These are phyloP conservation scores for Oryzaephilus surinamensis DNA, from an alignment of 1,140 invertebrate genomes.

Conservation along the genomic window DNA sequence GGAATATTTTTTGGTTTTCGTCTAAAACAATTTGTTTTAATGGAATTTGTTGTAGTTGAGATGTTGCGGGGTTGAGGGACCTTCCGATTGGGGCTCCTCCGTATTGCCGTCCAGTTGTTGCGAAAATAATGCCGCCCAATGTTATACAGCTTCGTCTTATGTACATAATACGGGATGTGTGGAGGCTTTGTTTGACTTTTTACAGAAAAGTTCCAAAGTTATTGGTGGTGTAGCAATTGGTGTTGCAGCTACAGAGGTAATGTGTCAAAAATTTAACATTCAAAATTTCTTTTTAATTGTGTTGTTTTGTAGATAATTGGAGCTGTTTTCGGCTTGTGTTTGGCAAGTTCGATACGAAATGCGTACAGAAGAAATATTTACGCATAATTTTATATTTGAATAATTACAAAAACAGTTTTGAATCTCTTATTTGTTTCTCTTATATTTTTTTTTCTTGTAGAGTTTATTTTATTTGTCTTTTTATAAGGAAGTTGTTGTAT, in stretches of 20 bases:
- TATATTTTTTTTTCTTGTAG: too few species aligned
- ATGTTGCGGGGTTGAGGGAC: conserved; percentile 51
- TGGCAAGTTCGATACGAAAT: conserved; percentile 31
- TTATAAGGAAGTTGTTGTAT: too few species aligned
- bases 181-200: conserved; percentile 31
- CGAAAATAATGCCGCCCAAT: neutral
- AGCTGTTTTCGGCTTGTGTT: conserved; percentile 31
- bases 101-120: conserved; percentile 21
- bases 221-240: conserved; percentile 54
- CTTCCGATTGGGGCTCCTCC: conserved; percentile 36
- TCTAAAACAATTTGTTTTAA: neutral
- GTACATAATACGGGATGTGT: too few species aligned
- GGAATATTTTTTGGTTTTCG: neutral
- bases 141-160: conserved; percentile 1
- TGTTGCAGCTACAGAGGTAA: conserved; percentile 56
- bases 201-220: conserved; percentile 42
- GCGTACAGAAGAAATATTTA: conserved; percentile 29
- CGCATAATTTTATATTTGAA: conserved; percentile 11
- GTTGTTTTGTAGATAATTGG: conserved; percentile 33
- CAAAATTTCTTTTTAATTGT: conserved; percentile 4
- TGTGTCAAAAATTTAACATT: neutral
- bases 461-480: too few species aligned
- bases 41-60: conserved; percentile 20
- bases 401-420: too few species aligned
- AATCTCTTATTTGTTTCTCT: too few species aligned